Conservation (phyloP, 2,113 vertebrate species). For the Peromyscus polionotus region DNA sequence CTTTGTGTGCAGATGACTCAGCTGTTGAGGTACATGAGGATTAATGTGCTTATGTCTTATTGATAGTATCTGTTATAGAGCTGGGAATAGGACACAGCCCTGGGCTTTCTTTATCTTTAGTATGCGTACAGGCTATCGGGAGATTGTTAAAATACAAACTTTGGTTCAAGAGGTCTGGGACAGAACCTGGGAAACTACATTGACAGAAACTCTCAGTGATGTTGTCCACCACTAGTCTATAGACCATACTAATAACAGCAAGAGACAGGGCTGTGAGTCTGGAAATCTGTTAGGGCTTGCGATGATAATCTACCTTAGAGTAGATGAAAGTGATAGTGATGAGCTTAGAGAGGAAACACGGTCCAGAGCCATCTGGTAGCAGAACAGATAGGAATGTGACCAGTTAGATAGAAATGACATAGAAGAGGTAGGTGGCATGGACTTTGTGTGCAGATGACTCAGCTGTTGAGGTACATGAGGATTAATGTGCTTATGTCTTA, state of each 20-base stretch:
- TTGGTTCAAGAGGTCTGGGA: not conserved
- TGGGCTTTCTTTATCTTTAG: conserved; percentile 7
- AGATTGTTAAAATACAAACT: conserved; percentile 55
- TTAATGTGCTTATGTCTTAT: not conserved
- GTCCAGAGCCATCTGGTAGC: conserved; percentile 12
- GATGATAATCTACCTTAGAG: not conserved
- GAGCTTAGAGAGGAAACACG: not conserved
- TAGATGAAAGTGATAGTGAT: not conserved
- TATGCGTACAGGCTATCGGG: not conserved
- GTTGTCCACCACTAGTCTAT: conserved; percentile 8
- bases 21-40: not conserved
- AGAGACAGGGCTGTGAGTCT: conserved; percentile 45
- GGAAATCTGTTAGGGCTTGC: conserved; percentile 32
- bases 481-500: not conserved
- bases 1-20: conserved; percentile 11
- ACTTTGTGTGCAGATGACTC: conserved; percentile 18
- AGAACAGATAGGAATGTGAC: conserved; percentile 36
- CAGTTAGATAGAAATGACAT: conserved; percentile 26
- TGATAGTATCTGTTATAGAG: conserved; percentile 21
- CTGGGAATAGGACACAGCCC: not conserved
- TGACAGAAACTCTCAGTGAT: conserved; percentile 28
- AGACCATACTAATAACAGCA: not conserved
- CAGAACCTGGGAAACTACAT: not conserved
- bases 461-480: not conserved
- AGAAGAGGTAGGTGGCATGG: not conserved